Conservation (phyloP, 53 echinoderm and acorn worm species). For the Paelopatides confundens region DNA sequence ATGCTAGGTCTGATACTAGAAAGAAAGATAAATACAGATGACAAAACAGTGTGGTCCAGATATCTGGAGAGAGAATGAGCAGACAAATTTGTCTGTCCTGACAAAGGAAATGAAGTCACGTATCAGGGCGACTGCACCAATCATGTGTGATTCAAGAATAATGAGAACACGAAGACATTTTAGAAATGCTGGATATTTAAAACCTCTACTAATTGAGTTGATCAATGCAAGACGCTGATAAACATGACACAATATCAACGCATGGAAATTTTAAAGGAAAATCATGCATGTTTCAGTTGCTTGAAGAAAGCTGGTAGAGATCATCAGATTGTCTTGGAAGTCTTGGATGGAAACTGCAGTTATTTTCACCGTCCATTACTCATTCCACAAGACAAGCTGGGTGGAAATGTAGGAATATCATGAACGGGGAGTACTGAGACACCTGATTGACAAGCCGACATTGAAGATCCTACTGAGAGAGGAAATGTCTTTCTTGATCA, state of each 20-base stretch:
- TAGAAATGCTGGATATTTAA: constrained; percentile 73
- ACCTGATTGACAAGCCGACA: constrained; percentile 48
- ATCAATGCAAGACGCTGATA: constrained; percentile 62
- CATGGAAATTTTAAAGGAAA: constrained; percentile 60
- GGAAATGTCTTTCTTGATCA: constrained; percentile 41
- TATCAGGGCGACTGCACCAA: constrained; percentile 64
- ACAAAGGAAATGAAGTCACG: constrained; percentile 65
- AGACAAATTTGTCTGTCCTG: constrained; percentile 5
- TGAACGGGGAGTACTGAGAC: constrained; percentile 17
- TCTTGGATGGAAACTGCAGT: constrained; percentile 48
- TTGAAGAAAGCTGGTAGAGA: constrained; percentile 69
- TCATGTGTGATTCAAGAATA: constrained; percentile 21
- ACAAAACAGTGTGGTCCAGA: constrained; percentile 52
- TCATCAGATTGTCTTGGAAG: constrained; percentile 61
- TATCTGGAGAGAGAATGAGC: neutral
- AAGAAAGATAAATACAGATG: constrained; percentile 47
- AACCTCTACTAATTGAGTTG: constrained; percentile 65
- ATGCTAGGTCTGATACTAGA: constrained; percentile 57
- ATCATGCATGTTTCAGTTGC: constrained; percentile 76
- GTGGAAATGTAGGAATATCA: neutral
- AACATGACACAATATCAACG: constrained; percentile 51
- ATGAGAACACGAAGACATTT: neutral
- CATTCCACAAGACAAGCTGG: neutral
- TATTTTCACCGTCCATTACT: constrained; percentile 61
- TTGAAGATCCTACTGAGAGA: no score